Base-by-base conservation (phyloP, 2,888 invertebrate species). In the Phrixothrix hirtus region DNA sequence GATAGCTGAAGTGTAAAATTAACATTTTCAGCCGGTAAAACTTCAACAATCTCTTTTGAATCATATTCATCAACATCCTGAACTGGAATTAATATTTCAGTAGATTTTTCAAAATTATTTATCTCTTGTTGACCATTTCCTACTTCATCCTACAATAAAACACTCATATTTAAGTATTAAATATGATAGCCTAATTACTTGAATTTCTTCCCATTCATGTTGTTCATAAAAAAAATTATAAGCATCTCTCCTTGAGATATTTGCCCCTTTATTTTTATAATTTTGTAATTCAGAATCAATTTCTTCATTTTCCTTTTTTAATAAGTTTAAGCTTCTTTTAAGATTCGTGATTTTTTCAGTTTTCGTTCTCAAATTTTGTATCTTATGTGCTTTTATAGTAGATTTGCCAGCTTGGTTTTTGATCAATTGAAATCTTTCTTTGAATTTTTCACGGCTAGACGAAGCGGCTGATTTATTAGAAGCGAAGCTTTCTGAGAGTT, bases 391-490 rank as follows among this genome's bases (percentile, higher is more conserved):
- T 49, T 68, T 63, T 16, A 60, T 56, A 2, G 66, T 61, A 0
- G 73, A 67, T 39, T 62, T 65, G 16, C 70, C 70, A 3, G 73
- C 72, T 50, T 68, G 68, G 54, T 70, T 67, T 61, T 73, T 75
- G 2, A 75, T 69, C 42, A 62, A 61, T 48, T 70, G 66, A 54
- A 77, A 73, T 38, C 76, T 63, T 46, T 74, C 72, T 46, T 68
- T 67, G 15, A 77, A 66, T 56, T 70, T 70, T 27, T 77, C 75
- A 55, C 74, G 65, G 52, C 77, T 76, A 1, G 75, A 74, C 53
- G 67, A 67, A 5, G 63, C 64, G 36, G 74, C 72, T 9, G 69
- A 67, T 60, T 63, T 62, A 26, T 53, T 57, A 13, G 63, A 58
- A 45, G 60, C 37, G 16, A 50, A 41, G 46, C 62, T 58, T 45